A percentile compares a stretch with the other conserved stretches of the same genome.
Evolutionary conservation across 1,140 invertebrate species (phyloP).

Genomic region (Nasonia vitripennis): DNA sequence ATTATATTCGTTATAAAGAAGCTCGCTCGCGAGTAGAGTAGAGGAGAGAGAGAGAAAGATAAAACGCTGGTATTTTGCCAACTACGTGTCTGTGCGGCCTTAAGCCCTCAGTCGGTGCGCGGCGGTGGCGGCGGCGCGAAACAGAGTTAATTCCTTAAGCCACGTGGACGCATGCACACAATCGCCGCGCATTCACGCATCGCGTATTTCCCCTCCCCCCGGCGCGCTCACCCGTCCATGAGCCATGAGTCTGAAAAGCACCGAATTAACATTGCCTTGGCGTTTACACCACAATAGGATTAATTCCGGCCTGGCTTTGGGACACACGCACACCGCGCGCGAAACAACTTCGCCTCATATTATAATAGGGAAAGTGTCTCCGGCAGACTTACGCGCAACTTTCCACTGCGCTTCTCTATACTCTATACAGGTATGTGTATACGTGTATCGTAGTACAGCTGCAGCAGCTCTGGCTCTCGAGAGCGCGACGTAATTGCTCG

Average conservation of each 20-base stretch:
- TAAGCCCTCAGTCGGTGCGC: neutral
- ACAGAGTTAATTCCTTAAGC: constrained; percentile 57
- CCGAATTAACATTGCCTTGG: constrained; percentile 57
- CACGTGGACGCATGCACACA: constrained; percentile 49
- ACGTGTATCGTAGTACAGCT: too few relatives aligned
- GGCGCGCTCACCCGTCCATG: neutral
- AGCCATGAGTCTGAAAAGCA: constrained; percentile 47
- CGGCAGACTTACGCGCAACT: neutral
- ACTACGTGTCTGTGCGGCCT: constrained; percentile 19
- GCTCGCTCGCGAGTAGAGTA: neutral
- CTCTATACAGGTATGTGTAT: neutral
- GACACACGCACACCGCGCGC: neutral
- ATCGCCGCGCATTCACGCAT: constrained; percentile 4
- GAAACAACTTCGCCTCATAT: constrained; percentile 1
- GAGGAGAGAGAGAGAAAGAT: neutral
- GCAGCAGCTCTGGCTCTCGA: too few relatives aligned
- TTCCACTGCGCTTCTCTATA: too few relatives aligned
- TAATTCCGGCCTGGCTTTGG: constrained; percentile 57
- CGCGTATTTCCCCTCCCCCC: neutral
- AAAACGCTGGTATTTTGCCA: constrained; percentile 15
- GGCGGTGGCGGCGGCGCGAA: constrained; percentile 39
- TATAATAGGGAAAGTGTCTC: neutral
- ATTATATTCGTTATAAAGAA: neutral
- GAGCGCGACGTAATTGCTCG: too few relatives aligned
- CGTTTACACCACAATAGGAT: constrained; percentile 59